Conservation (phyloP, 2,888 invertebrate genomes). For the Lasioglossum figueresi region DNA sequence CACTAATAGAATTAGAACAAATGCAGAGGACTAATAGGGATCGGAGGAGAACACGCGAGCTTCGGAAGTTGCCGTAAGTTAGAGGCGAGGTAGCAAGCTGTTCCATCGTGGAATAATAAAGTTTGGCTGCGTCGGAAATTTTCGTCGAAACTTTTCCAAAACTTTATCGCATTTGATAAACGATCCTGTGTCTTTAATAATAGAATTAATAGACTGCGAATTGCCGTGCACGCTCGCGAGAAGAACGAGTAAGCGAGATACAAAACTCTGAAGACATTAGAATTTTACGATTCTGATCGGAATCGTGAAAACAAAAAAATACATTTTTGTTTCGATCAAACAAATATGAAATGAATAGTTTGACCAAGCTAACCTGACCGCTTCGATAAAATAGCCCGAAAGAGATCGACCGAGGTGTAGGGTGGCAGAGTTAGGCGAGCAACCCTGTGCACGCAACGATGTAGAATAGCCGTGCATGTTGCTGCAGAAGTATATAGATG, state of each 20-base stretch:
- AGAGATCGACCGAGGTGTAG: not conserved
- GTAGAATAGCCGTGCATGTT: constrained; percentile 5
- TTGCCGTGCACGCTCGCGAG: not conserved
- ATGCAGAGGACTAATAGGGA: constrained; percentile 4
- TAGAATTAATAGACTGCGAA: not conserved
- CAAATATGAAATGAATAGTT: too few relatives aligned
- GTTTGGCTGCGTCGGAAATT: not conserved
- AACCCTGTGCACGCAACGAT: not conserved
- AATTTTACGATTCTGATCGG: not conserved
- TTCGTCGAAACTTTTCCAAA: not conserved
- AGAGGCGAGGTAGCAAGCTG: not conserved
- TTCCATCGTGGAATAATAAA: not conserved
- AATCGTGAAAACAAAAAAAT: too few relatives aligned
- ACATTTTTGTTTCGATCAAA: too few relatives aligned
- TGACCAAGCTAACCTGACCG: too few relatives aligned
- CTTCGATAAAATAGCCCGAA: not conserved
- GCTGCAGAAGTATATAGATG: not conserved
- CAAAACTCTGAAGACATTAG: not conserved
- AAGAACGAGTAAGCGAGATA: not conserved
- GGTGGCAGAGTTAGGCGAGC: not conserved
- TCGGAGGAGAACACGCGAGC: not conserved
- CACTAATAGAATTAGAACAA: not conserved
- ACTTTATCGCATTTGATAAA: not conserved
- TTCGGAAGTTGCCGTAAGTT: not conserved
- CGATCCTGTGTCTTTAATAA: not conserved